Base-by-base conservation (phyloP, 2,888 invertebrate species). In the Capitulum mitella region DNA sequence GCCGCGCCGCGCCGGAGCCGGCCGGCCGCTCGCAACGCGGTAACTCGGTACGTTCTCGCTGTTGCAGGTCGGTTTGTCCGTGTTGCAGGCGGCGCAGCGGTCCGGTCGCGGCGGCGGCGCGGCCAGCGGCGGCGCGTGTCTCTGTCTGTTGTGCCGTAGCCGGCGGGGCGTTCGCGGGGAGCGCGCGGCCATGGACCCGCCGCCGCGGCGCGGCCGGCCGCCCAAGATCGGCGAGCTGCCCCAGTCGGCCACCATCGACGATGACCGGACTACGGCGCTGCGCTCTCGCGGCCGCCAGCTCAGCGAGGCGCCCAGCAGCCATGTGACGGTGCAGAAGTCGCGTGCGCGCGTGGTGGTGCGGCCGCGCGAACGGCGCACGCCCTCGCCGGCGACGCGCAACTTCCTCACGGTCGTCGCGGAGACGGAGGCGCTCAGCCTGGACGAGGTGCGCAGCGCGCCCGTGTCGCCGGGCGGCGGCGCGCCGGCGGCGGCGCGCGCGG, bases 331-430 rank as follows among this genome's bases (percentile, higher is more conserved):
- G 70, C 70, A 70, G 70, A 70, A 70, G 37, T 70, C 70, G 40
- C 70, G 70, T 26, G 12, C 34, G 37, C 70, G 70, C 8, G 70
- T 70, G 80, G 79, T 29, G 80, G 51, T 34, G 79, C 79, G 76
- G 70, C 80, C 14, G 78, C 79, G 75, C 77, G 78, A 40, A 58
- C 79, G 43, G 54, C 74, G 46, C 79, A 79, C 78, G 75, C 78
- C 75, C 76, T 79, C 48, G 77, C 80, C 78, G 78, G 79, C 79
- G 78, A 79, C 78, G 78, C 79, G 29, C 70, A 29, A 75, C 40
- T 37, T 77, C 74, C 78, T 77, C 78, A 78, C 64, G 74, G 70
- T 70, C 19, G 70, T 70, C 26, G 26, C 70, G 0, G 70, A 70
- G 70, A 37, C 40, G 70, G 70, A 70, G 37, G 37, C 70, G 70